These are phyloP conservation scores for Mesaphorura yosii DNA, from an alignment of 1,140 invertebrate genomes.

Conservation along the genomic window DNA sequence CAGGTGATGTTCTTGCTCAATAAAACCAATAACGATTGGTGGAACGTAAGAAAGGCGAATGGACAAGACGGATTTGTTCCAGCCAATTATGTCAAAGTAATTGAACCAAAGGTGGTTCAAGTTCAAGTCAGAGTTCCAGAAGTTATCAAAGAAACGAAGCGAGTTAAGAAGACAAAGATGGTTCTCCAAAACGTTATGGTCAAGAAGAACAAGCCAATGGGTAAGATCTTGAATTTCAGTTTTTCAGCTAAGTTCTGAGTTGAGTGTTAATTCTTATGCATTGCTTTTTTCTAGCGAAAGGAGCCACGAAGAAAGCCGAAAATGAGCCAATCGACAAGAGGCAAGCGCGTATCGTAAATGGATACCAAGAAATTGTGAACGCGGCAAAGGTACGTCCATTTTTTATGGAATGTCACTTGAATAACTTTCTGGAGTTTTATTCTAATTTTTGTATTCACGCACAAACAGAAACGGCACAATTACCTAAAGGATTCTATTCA, in stretches of 20 bases:
- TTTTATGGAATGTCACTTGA: constrained; percentile 6
- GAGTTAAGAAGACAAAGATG: constrained; percentile 79
- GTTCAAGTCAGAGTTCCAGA: constrained; percentile 72
- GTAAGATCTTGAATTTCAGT: constrained; percentile 24
- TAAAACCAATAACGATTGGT: constrained; percentile 96
- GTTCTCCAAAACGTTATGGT: constrained; percentile 69
- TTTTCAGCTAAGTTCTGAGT: not conserved
- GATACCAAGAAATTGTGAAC: constrained; percentile 67
- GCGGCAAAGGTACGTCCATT: constrained; percentile 48
- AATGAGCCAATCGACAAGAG: constrained; percentile 71
- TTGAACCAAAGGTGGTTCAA: constrained; percentile 71
- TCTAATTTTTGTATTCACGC: constrained; percentile 7
- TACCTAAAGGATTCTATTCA: constrained; percentile 84
- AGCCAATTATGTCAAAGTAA: constrained; percentile 89
- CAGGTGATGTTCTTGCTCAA: constrained; percentile 80
- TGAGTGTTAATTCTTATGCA: not conserved
- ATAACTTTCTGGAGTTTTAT: not conserved
- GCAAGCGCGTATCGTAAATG: constrained; percentile 63
- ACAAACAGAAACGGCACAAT: constrained; percentile 51
- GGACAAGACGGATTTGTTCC: constrained; percentile 93
- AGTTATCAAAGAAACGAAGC: constrained; percentile 66
- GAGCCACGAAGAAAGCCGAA: constrained; percentile 36
- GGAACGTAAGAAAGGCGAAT: constrained; percentile 85
- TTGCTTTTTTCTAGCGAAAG: constrained; percentile 19
- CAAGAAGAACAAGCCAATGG: constrained; percentile 34